phyloP scores from a whole-genome alignment of 1,140 invertebrate genomes.

The Hypothenemus hampei region DNA sequence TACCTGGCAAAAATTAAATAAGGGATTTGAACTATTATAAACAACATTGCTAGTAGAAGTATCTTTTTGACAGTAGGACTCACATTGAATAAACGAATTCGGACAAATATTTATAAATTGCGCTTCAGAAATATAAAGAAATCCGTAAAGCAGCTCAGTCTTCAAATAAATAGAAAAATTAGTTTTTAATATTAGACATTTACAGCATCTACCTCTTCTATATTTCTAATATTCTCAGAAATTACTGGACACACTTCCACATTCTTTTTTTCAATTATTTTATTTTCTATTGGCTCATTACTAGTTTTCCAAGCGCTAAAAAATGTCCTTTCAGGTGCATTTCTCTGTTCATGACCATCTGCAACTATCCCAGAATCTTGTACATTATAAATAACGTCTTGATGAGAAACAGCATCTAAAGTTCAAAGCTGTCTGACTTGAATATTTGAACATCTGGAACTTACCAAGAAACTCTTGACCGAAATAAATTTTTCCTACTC shows the following conservation, averaged over 20 bases:
- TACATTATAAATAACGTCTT: too few species aligned
- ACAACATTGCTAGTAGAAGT: constrained; percentile 47
- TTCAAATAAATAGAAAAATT: too few species aligned
- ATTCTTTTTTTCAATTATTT: too few species aligned
- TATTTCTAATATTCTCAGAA: too few species aligned
- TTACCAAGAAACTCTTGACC: constrained; percentile 49
- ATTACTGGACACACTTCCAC: too few species aligned
- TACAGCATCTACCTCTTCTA: too few species aligned
- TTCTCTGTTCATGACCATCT: too few species aligned
- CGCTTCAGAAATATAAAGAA: constrained; percentile 50
- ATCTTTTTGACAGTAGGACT: constrained; percentile 50
- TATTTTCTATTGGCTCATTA: too few species aligned
- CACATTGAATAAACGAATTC: constrained; percentile 49
- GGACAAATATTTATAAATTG: constrained; percentile 43
- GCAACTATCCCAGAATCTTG: too few species aligned
- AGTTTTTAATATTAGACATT: too few species aligned
- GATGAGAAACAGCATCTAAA: background rate
- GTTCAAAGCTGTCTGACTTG: background rate
- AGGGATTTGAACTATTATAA: constrained; percentile 45
- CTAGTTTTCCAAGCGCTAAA: too few species aligned
- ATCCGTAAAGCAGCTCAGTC: constrained; percentile 48
- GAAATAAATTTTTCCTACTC: constrained; percentile 48
- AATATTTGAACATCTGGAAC: background rate
- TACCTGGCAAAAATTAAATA: constrained; percentile 52
- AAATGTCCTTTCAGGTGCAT: too few species aligned